phyloP scores from a whole-genome alignment of 1,140 invertebrate species.

The Cryptotermes secundus region DNA sequence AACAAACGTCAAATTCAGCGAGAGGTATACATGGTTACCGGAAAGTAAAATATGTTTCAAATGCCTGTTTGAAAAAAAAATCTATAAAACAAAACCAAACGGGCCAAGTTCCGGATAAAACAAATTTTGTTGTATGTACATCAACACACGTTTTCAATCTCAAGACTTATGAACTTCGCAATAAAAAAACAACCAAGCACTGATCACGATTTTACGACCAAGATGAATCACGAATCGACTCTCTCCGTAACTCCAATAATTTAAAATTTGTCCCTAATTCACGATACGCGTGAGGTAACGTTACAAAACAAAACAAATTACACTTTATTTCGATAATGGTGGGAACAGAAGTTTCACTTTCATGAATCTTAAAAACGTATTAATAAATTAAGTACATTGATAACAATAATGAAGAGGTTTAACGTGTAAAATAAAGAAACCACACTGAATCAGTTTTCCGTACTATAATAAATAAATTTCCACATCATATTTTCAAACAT shows the following conservation, averaged over 20 bases:
- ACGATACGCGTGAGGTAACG: background rate
- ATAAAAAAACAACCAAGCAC: background rate
- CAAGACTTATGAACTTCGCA: background rate
- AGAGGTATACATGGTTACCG: too few relatives aligned
- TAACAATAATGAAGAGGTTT: background rate
- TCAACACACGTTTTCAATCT: background rate
- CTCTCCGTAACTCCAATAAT: background rate
- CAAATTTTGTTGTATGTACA: background rate
- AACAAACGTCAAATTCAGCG: too few relatives aligned
- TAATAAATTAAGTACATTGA: background rate
- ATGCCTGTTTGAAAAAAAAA: too few relatives aligned
- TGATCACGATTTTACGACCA: background rate
- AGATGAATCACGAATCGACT: background rate
- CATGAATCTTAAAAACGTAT: background rate
- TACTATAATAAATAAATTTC: background rate
- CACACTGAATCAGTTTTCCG: background rate
- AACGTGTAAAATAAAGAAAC: background rate
- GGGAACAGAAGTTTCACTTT: background rate
- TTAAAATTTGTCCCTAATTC: constrained; percentile 18
- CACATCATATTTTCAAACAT: background rate
- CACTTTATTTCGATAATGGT: background rate
- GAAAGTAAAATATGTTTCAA: too few relatives aligned
- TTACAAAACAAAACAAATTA: constrained; percentile 5
- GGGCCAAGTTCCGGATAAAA: background rate
- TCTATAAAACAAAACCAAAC: too few relatives aligned